phyloP scores from a whole-genome alignment of 2,113 vertebrate species.

The Oncorhynchus mykiss region DNA sequence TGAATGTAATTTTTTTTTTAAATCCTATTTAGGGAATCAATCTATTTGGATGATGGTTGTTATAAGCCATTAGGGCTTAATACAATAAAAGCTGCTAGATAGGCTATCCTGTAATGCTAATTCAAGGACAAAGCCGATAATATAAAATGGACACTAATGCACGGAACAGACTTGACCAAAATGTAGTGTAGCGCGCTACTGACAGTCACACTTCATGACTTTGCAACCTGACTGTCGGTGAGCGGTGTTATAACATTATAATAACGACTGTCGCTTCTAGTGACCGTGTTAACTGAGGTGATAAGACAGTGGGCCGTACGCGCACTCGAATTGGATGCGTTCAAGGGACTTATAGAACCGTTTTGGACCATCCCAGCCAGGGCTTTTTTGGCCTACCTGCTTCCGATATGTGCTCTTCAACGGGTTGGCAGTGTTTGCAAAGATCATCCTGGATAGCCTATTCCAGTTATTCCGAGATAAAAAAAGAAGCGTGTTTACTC shows the following conservation, averaged over 20 bases:
- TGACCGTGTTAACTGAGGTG: background rate
- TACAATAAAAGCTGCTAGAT: slow-evolving; percentile 15
- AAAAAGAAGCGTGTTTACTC: background rate
- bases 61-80: background rate
- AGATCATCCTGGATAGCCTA: slow-evolving; percentile 83
- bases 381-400: slow-evolving; percentile 78
- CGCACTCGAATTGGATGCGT: background rate
- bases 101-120: background rate
- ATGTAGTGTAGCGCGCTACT: background rate
- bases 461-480: slow-evolving; percentile 3
- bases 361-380: background rate
- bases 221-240: background rate
- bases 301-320: background rate
- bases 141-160: background rate
- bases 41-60: background rate
- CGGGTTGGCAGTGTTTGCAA: slow-evolving; percentile 85
- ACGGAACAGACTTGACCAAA: background rate
- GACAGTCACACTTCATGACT: background rate
- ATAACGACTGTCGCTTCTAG: background rate
- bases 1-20: too few species aligned
- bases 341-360: background rate
- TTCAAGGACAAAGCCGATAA: background rate
- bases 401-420: slow-evolving; percentile 85
- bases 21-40: too few species aligned
- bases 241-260: background rate